phyloP scores from a whole-genome alignment of 1,140 invertebrate species.

The Megathymus violae region DNA sequence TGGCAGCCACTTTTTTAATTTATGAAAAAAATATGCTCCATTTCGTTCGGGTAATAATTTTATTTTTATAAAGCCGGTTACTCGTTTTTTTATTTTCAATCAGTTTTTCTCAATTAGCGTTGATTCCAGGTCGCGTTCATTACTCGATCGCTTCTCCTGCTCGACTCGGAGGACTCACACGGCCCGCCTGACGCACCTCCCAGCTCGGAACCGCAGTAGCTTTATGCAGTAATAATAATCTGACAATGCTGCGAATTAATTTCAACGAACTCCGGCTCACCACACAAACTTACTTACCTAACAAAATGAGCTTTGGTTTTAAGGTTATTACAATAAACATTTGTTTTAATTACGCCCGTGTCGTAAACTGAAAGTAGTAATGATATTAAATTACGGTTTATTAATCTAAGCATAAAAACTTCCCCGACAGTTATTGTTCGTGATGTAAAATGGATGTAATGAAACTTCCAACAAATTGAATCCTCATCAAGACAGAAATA shows the following conservation, averaged over 20 bases:
- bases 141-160: background rate
- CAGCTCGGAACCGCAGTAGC: background rate
- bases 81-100: no score
- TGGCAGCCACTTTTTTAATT: background rate
- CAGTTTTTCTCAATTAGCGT: background rate
- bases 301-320: conserved; percentile 25
- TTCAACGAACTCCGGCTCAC: conserved; percentile 19
- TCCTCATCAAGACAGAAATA: no score
- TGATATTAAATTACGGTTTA: conserved; percentile 19
- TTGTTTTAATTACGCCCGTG: conserved; percentile 25
- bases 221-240: conserved; percentile 11
- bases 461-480: no score
- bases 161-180: background rate
- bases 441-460: no score
- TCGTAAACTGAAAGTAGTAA: conserved; percentile 30
- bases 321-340: conserved; percentile 30
- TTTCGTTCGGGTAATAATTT: background rate
- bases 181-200: background rate
- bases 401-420: background rate
- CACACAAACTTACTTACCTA: conserved; percentile 4
- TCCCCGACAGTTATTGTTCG: background rate
- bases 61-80: background rate
- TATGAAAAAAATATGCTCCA: background rate
- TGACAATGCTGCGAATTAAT: conserved; percentile 21
- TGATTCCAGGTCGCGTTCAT: background rate